phyloP scores from a whole-genome alignment of 2,113 vertebrate genomes.

The Passer montanus region DNA sequence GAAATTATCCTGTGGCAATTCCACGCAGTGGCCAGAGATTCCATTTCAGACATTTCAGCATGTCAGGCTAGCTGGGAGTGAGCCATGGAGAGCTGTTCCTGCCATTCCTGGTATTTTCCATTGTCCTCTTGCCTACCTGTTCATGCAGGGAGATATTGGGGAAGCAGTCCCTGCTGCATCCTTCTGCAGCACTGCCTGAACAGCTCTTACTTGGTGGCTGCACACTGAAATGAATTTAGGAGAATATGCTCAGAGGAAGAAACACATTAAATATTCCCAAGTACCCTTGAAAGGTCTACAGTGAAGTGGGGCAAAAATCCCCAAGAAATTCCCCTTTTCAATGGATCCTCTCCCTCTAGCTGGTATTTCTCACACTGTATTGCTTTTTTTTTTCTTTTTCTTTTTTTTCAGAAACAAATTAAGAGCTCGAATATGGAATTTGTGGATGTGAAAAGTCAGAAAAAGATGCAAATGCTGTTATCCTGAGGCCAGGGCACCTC shows the following conservation, averaged over 20 bases:
- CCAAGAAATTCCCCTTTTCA: background rate
- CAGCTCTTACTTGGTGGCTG: background rate
- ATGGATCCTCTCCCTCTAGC: background rate
- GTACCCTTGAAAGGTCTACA: background rate
- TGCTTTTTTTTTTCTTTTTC: background rate
- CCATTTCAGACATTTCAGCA: background rate
- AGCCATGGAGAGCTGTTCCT: background rate
- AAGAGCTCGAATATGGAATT: background rate
- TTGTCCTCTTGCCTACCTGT: background rate
- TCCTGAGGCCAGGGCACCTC: background rate
- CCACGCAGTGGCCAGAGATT: background rate
- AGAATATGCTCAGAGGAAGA: background rate
- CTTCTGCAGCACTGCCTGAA: background rate
- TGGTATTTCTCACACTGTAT: background rate
- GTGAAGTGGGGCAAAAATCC: background rate
- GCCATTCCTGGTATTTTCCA: background rate
- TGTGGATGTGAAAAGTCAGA: background rate
- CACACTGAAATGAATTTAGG: background rate
- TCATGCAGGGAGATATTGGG: background rate
- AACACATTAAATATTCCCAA: background rate
- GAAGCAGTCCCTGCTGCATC: background rate
- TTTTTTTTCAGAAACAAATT: accelerated
- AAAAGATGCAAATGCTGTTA: background rate
- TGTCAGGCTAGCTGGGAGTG: background rate
- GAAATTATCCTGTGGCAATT: background rate